A percentile compares a stretch with the other conserved stretches of the same genome.
phyloP scores from a whole-genome alignment of 2,113 vertebrate genomes.

The Embiotoca jacksoni region DNA sequence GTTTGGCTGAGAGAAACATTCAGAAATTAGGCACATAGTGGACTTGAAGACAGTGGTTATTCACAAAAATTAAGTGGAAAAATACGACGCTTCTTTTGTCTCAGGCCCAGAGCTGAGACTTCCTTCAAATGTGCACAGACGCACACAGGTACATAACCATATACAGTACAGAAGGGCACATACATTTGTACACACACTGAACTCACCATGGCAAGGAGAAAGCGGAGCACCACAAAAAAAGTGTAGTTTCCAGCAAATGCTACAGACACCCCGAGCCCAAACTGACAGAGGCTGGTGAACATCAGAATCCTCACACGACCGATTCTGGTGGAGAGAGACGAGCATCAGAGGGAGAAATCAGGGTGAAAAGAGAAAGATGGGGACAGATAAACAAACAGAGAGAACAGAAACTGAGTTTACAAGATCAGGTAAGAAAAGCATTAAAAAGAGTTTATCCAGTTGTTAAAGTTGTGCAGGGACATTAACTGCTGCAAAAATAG shows the following conservation, averaged over 20 bases:
- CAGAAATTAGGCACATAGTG: neutral
- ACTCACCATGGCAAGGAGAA: constrained; percentile 94
- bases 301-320: constrained; percentile 90
- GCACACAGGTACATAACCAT: neutral
- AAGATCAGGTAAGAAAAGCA: neutral
- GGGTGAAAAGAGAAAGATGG: neutral
- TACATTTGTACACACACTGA: neutral
- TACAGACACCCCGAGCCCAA: constrained; percentile 87
- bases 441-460: neutral
- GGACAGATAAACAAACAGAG: neutral
- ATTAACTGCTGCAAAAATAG: too few relatives aligned
- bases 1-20: constrained; percentile 12
- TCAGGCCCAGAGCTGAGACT: neutral
- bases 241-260: constrained; percentile 91
- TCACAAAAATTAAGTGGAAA: neutral
- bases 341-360: neutral
- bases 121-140: neutral
- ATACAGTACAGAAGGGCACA: neutral
- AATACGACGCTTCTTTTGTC: neutral
- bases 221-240: constrained; percentile 87
- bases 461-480: neutral
- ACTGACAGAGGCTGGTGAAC: constrained; percentile 88
- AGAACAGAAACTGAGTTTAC: neutral
- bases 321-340: constrained; percentile 78
- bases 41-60: neutral